phyloP scores from a whole-genome alignment of 2,113 vertebrate genomes.

The Erythrocercus mccallii region DNA sequence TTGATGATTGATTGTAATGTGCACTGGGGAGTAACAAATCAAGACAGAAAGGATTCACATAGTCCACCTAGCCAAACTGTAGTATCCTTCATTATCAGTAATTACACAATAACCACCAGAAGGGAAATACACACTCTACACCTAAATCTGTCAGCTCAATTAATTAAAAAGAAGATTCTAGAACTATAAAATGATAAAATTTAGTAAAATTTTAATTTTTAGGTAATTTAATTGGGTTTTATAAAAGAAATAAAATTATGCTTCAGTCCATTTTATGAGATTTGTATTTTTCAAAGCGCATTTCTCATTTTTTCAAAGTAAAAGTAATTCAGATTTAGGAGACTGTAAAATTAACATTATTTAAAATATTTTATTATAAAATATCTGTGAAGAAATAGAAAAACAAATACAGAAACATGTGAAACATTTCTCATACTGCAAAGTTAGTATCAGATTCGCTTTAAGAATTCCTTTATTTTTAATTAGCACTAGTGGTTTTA shows the following conservation, averaged over 20 bases:
- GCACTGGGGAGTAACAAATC: not conserved
- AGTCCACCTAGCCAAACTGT: slow-evolving; percentile 78
- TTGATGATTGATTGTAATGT: not conserved
- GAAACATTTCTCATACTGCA: not conserved
- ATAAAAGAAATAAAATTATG: slow-evolving; percentile 48
- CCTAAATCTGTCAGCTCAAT: slow-evolving; percentile 84
- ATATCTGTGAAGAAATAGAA: slow-evolving; percentile 16
- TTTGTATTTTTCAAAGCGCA: slow-evolving; percentile 57
- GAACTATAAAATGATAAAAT: slow-evolving; percentile 84
- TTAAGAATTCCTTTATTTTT: not conserved
- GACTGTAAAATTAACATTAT: slow-evolving; percentile 37
- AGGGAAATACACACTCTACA: slow-evolving; percentile 81
- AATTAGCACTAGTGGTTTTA: not conserved
- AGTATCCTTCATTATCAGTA: slow-evolving; percentile 85
- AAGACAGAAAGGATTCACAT: not conserved
- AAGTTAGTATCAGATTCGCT: not conserved
- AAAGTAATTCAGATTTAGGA: slow-evolving; percentile 44
- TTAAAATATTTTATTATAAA: slow-evolving; percentile 35
- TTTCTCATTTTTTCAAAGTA: slow-evolving; percentile 15
- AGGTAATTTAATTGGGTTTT: slow-evolving; percentile 55
- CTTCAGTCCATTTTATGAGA: slow-evolving; percentile 38
- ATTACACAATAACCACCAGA: slow-evolving; percentile 78
- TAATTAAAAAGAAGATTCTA: slow-evolving; percentile 89
- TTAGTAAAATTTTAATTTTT: slow-evolving; percentile 63
- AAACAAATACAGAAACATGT: slow-evolving; percentile 3